Evolutionary conservation across 2,113 vertebrate genomes (phyloP).

Genomic region (Cephalopterus ornatus): DNA sequence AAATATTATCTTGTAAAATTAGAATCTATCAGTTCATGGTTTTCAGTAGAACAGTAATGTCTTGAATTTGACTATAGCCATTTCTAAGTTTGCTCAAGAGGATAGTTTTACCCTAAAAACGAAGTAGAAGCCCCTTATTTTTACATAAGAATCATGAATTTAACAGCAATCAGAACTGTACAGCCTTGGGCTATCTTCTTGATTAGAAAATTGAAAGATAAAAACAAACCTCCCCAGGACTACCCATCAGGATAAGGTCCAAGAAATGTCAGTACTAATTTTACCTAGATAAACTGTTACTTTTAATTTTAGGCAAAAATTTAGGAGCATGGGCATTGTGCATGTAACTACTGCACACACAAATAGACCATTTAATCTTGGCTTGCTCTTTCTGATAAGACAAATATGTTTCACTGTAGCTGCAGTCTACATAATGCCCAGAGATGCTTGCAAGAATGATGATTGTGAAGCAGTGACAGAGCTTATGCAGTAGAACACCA

Average conservation of each 20-base stretch:
- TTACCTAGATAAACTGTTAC: not conserved
- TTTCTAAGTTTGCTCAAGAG: not conserved
- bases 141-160: not conserved
- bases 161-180: not conserved
- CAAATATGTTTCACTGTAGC: not conserved
- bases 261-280: not conserved
- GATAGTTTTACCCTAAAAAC: not conserved
- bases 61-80: not conserved
- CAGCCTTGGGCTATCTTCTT: not conserved
- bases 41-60: not conserved
- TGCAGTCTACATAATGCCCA: not conserved
- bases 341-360: accelerated
- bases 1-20: not conserved
- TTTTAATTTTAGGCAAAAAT: not conserved
- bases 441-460: not conserved
- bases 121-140: not conserved
- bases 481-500: not conserved
- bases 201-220: not conserved
- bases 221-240: not conserved
- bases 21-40: not conserved
- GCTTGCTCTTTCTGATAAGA: not conserved
- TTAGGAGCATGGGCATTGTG: not conserved
- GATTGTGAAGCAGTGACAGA: not conserved
- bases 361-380: not conserved
- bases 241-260: not conserved